Evolutionary conservation across 2,888 invertebrate species (phyloP).

Genomic region (Timema cristinae): DNA sequence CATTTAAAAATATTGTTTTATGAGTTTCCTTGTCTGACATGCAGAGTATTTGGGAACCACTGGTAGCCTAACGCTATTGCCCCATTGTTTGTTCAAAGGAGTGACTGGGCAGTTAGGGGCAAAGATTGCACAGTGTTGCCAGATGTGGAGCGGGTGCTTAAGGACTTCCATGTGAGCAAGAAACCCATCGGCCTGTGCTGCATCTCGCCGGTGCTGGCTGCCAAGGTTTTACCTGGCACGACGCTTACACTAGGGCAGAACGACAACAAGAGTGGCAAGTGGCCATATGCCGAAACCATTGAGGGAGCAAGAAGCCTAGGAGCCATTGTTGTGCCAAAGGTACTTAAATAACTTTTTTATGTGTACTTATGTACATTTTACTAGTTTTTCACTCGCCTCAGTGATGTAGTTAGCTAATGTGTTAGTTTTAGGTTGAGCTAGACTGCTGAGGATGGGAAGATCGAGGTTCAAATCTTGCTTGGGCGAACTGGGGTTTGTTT

Average conservation of each 20-base stretch:
- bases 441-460: too few relatives aligned
- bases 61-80: too few relatives aligned
- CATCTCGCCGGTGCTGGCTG: constrained; percentile 51
- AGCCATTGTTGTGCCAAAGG: constrained; percentile 42
- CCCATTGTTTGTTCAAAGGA: constrained; percentile 40
- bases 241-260: constrained; percentile 45
- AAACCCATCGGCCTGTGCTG: constrained; percentile 55
- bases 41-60: too few relatives aligned
- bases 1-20: too few relatives aligned
- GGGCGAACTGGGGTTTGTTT: too few relatives aligned
- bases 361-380: too few relatives aligned
- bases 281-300: constrained; percentile 51
- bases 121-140: constrained; percentile 45
- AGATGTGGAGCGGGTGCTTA: constrained; percentile 47
- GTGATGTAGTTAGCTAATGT: too few relatives aligned
- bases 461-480: too few relatives aligned
- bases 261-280: constrained; percentile 43
- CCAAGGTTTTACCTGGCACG: constrained; percentile 44
- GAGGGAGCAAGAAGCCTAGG: constrained; percentile 49
- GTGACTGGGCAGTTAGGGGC: constrained; percentile 50
- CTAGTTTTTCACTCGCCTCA: too few relatives aligned
- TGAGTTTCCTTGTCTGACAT: too few relatives aligned
- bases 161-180: constrained; percentile 47
- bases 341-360: neutral
- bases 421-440: too few relatives aligned